Evolutionary conservation across 23 tunicate species (phyloP).

Genomic region (Diplosoma virens): DNA sequence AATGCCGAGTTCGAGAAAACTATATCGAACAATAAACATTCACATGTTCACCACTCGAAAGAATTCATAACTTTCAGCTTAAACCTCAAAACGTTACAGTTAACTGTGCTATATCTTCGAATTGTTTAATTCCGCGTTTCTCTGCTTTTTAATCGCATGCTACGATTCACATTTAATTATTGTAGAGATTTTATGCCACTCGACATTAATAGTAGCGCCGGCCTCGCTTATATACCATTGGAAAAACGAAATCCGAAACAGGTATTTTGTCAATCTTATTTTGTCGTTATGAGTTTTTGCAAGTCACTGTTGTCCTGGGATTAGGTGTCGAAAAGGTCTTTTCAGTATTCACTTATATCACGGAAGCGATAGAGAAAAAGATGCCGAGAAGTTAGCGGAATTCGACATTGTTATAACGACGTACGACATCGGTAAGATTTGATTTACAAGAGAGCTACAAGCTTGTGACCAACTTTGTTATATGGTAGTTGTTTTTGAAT

Average conservation of each 20-base stretch:
- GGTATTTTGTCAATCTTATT: constrained; percentile 31
- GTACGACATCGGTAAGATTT: constrained; percentile 71
- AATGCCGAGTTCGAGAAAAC: too few relatives aligned
- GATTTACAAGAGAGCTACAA: too few relatives aligned
- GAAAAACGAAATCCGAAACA: constrained; percentile 81
- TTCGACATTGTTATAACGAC: constrained; percentile 94
- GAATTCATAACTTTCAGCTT: too few relatives aligned
- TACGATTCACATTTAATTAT: background rate
- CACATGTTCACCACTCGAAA: too few relatives aligned
- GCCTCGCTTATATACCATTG: constrained; percentile 90
- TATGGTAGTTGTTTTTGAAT: too few relatives aligned
- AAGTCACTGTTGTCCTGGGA: background rate
- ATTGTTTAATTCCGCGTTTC: too few relatives aligned
- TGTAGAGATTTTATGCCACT: constrained; percentile 18
- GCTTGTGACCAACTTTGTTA: too few relatives aligned
- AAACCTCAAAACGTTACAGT: too few relatives aligned
- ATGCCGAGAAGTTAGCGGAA: constrained; percentile 51
- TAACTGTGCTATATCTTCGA: too few relatives aligned
- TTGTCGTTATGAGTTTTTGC: background rate
- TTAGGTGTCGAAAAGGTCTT: constrained; percentile 56
- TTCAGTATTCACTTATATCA: constrained; percentile 77
- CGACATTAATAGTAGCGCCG: constrained; percentile 84
- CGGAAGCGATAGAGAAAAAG: constrained; percentile 68
- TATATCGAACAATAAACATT: too few relatives aligned
- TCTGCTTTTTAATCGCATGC: too few relatives aligned